Percentiles rank a stretch among this genome's conserved stretches.
These are phyloP conservation scores for Pollenia angustigena DNA, from an alignment of 2,888 invertebrate species.

Conservation along the genomic window DNA sequence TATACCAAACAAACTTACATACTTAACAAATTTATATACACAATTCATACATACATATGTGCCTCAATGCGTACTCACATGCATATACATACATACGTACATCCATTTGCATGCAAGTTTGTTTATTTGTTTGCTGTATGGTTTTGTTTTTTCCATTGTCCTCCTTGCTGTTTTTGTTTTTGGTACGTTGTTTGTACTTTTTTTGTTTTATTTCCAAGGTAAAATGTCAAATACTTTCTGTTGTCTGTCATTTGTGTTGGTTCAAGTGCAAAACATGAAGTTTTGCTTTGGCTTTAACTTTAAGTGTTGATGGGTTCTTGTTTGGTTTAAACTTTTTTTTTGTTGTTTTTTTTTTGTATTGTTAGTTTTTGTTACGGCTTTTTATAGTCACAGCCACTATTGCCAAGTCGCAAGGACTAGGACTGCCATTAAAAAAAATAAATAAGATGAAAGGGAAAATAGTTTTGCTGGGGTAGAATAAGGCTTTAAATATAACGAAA, in stretches of 20 bases:
- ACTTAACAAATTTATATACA: not conserved
- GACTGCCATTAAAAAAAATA: slow-evolving; percentile 14
- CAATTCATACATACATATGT: not conserved
- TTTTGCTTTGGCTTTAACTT: slow-evolving; percentile 72
- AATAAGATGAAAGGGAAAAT: not conserved
- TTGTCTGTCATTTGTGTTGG: slow-evolving; percentile 78
- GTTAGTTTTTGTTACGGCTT: slow-evolving; percentile 73
- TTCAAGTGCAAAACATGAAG: slow-evolving; percentile 75
- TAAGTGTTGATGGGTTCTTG: slow-evolving; percentile 73
- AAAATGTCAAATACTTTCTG: slow-evolving; percentile 83
- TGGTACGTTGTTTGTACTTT: slow-evolving; percentile 20
- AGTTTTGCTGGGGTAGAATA: not conserved
- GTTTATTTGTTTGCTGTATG: slow-evolving; percentile 69
- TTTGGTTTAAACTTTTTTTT: slow-evolving; percentile 59
- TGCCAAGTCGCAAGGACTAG: slow-evolving; percentile 33
- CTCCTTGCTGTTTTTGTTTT: slow-evolving; percentile 10
- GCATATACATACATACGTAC: slow-evolving; percentile 10
- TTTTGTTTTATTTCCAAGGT: slow-evolving; percentile 78
- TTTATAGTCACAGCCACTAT: slow-evolving; percentile 56
- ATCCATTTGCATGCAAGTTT: slow-evolving; percentile 49
- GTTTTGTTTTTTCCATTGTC: slow-evolving; percentile 29
- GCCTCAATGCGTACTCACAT: not conserved
- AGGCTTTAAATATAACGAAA: no score
- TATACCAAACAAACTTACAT: slow-evolving; percentile 14
- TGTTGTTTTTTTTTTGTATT: slow-evolving; percentile 64